A percentile compares a stretch with the other conserved stretches of the same genome.
These are phyloP conservation scores for Eupeodes latifasciatus DNA, from an alignment of 2,888 invertebrate species.

Conservation along the genomic window DNA sequence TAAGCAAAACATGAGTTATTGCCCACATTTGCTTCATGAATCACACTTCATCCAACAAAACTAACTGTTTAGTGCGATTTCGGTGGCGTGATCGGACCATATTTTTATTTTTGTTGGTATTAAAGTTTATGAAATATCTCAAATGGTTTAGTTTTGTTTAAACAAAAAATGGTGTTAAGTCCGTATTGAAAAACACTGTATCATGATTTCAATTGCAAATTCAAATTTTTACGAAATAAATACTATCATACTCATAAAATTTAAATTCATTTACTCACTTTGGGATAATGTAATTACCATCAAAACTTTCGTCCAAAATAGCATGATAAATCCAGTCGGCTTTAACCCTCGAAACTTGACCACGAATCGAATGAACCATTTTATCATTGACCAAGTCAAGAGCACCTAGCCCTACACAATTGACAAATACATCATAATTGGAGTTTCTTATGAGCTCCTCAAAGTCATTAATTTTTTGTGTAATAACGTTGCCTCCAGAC, in stretches of 20 bases:
- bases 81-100: no score
- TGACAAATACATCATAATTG: slow-evolving; percentile 89
- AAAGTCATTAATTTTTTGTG: slow-evolving; percentile 85
- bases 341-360: slow-evolving; percentile 89
- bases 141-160: no score
- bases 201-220: no score
- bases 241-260: neutral
- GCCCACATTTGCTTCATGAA: no score
- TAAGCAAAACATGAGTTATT: no score
- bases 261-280: slow-evolving; percentile 86
- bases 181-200: no score
- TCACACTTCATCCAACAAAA: no score
- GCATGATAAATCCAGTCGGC: slow-evolving; percentile 88
- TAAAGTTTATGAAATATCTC: no score
- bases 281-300: slow-evolving; percentile 90
- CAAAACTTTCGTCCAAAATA: slow-evolving; percentile 86
- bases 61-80: no score
- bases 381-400: slow-evolving; percentile 87
- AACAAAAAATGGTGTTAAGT: no score
- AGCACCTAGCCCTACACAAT: slow-evolving; percentile 90
- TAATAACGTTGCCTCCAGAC: slow-evolving; percentile 86
- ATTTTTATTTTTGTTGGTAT: no score
- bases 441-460: slow-evolving; percentile 83
- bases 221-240: no score
- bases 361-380: slow-evolving; percentile 88